phyloP scores from a whole-genome alignment of 2,888 invertebrate species.

The Pollenia labialis region DNA sequence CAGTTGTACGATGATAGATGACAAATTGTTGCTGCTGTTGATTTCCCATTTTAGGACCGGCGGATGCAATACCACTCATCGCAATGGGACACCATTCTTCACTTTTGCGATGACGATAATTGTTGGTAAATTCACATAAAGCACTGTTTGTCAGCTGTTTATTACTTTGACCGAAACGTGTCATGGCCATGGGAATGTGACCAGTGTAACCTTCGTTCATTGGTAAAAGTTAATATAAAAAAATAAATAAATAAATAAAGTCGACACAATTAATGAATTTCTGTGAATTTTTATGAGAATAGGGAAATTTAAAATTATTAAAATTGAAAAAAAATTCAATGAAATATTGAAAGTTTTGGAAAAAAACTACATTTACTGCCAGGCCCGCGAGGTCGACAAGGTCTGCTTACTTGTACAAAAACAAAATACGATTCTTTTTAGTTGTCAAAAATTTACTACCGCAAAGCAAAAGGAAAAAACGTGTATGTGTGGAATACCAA shows the following conservation, averaged over 20 bases:
- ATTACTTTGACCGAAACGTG: constrained; percentile 81
- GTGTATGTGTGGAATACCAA: too few relatives aligned
- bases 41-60: constrained; percentile 76
- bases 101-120: constrained; percentile 89
- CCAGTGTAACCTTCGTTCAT: constrained; percentile 79
- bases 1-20: constrained; percentile 90
- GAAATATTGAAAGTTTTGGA: not conserved
- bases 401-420: too few relatives aligned
- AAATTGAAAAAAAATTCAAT: not conserved
- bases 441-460: too few relatives aligned
- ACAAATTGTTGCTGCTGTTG: constrained; percentile 83
- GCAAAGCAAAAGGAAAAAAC: too few relatives aligned
- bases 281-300: not conserved
- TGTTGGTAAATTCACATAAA: constrained; percentile 90
- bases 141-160: constrained; percentile 89
- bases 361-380: too few relatives aligned
- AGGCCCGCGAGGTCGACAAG: too few relatives aligned
- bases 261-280: too few relatives aligned
- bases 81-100: constrained; percentile 89
- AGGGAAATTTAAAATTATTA: not conserved
- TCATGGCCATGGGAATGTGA: constrained; percentile 81
- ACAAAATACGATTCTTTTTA: too few relatives aligned
- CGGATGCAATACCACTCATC: constrained; percentile 77
- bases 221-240: not conserved
- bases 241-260: too few relatives aligned